Base-by-base conservation (phyloP, 2,888 invertebrate species). In the Chesias legatella region DNA sequence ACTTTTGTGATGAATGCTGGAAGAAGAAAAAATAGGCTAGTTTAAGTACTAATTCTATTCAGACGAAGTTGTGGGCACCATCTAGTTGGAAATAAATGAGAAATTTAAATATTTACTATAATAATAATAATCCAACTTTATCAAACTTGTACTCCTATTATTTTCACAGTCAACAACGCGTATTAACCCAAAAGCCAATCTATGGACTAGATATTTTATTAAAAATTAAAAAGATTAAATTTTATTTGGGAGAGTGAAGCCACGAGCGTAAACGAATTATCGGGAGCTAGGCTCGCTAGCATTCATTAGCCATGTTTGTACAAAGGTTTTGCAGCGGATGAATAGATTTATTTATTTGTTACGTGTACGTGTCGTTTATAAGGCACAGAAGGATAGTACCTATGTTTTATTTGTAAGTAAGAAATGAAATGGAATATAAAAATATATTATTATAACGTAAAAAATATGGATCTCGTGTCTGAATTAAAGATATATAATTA, bases 301-400 rank as follows among this genome's bases (percentile, higher is more conserved):
- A 68, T 79, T 82, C 80, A 82, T 82, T 81, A 81, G 77, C 50
- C 48, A 33, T 77, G 75, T 81, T 81, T 80, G 76, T 67, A 63
- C 63, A 68, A 73, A 65, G 73, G 69, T 69, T 74, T 72, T 59
- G 61, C 63, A 48, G 48, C 51, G 60, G 68, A 70, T 68, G 66
- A 74, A 78, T 73, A 72, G 69, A 70, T 77, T 73, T 73, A 70
- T 77, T 73, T 73, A 73, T 65, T 68, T 63, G 57, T 36, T 38
- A 11, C 22, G 13, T 7, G 27, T 17, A n/a, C 13, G 17, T 22
- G 23, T 6, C 4, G 6, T 21, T 10, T 27, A 8, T 13, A 29
- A 25, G 24, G 20, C 17, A 25, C 10, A 33, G 29, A 33, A 21
- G 9, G 23, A 27, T 29, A 9, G 10, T 1, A 17, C 2, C 13